These are phyloP conservation scores for Holothuria scabra DNA, from an alignment of 53 echinoderm and acorn worm genomes.

Conservation along the genomic window DNA sequence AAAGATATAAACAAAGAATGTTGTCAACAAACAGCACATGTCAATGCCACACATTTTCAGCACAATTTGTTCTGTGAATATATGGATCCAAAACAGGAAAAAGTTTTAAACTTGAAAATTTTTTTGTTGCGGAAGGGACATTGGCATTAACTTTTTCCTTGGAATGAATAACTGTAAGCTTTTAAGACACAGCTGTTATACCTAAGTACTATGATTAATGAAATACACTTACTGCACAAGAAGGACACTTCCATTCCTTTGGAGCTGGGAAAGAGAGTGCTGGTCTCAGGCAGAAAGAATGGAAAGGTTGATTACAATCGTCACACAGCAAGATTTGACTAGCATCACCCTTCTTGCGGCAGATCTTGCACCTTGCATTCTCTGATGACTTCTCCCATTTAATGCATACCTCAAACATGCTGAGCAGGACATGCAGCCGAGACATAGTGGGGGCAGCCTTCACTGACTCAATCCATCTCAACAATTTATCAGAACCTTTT, in stretches of 20 bases:
- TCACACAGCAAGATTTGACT: slow-evolving; percentile 85
- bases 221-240: slow-evolving; percentile 79
- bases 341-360: slow-evolving; percentile 83
- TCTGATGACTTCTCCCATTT: slow-evolving; percentile 96
- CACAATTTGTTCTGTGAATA: too few relatives aligned
- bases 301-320: slow-evolving; percentile 95
- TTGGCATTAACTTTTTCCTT: too few relatives aligned
- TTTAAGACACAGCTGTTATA: too few relatives aligned
- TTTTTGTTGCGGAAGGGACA: too few relatives aligned
- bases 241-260: slow-evolving; percentile 91
- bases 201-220: too few relatives aligned
- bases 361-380: slow-evolving; percentile 96
- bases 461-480: slow-evolving; percentile 75
- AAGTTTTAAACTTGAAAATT: too few relatives aligned
- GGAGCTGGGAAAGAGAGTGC: slow-evolving; percentile 70
- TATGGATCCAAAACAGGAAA: too few relatives aligned
- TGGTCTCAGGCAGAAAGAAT: slow-evolving; percentile 86
- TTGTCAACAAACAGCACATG: too few relatives aligned
- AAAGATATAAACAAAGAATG: too few relatives aligned
- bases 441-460: slow-evolving; percentile 65
- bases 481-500: slow-evolving; percentile 56
- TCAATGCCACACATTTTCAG: too few relatives aligned
- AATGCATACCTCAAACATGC: slow-evolving; percentile 84
- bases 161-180: too few relatives aligned
- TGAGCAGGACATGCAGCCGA: slow-evolving; percentile 82